phyloP scores from a whole-genome alignment of 2,888 invertebrate species.

The Mythimna albipuncta region DNA sequence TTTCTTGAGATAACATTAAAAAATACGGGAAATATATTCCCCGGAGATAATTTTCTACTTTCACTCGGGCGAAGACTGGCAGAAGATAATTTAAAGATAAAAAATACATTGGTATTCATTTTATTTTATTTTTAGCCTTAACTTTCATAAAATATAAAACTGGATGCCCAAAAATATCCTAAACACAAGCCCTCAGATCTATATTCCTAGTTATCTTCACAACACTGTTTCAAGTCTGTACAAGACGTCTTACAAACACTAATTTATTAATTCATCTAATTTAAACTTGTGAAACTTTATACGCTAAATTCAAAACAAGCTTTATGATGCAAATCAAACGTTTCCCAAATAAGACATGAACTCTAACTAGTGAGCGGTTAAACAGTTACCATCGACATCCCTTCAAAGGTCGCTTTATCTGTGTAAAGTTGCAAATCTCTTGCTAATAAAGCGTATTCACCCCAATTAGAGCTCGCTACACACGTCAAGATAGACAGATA shows the following conservation, averaged over 20 bases:
- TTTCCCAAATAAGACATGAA: conserved; percentile 68
- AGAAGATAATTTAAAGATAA: background rate
- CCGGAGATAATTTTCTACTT: no score
- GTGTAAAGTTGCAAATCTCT: conserved; percentile 78
- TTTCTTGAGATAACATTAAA: no score
- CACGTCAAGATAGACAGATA: conserved; percentile 23
- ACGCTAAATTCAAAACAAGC: conserved; percentile 60
- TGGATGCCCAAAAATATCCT: background rate
- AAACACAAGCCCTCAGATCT: conserved; percentile 10
- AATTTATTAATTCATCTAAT: conserved; percentile 64
- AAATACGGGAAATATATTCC: no score
- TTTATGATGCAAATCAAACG: conserved; percentile 70
- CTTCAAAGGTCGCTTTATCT: conserved; percentile 78
- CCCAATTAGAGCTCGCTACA: conserved; percentile 74
- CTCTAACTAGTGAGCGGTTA: conserved; percentile 76
- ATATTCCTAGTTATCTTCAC: conserved; percentile 26
- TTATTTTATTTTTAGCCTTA: background rate
- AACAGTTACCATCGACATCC: conserved; percentile 74
- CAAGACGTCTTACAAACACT: conserved; percentile 48
- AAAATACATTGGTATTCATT: background rate
- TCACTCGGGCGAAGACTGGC: no score
- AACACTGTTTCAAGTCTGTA: conserved; percentile 30
- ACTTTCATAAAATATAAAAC: background rate
- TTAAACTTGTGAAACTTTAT: conserved; percentile 61
- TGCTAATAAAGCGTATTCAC: conserved; percentile 77